Conservation (phyloP, 92 coral and sea anemone species). For the Zoanthus solanderi region DNA sequence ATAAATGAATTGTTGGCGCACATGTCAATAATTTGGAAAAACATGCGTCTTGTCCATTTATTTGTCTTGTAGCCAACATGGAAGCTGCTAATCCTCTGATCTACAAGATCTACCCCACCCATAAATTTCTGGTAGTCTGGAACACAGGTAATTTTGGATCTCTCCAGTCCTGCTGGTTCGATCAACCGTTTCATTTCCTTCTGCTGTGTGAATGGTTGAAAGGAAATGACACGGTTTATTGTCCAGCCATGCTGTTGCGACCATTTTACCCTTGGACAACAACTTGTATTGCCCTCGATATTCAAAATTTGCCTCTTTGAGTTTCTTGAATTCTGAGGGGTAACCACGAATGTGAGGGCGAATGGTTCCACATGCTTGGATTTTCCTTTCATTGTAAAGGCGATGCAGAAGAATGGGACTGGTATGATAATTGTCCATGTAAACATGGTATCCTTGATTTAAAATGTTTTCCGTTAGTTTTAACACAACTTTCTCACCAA, state of each 20-base stretch:
- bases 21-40: not conserved
- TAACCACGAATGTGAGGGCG: not conserved
- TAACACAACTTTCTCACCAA: not conserved
- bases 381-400: not conserved
- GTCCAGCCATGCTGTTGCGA: not conserved
- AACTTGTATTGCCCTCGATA: not conserved
- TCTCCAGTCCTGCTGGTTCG: slow-evolving; percentile 1
- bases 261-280: not conserved
- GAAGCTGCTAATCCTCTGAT: not conserved
- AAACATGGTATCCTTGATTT: slow-evolving; percentile 33
- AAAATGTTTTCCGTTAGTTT: slow-evolving; percentile 17
- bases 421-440: slow-evolving; percentile 21
- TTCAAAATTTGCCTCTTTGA: not conserved
- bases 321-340: not conserved
- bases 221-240: not conserved
- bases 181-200: not conserved
- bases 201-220: not conserved
- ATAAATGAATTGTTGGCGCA: not conserved
- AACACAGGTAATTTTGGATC: not conserved
- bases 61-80: not conserved
- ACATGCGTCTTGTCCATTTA: not conserved
- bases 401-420: slow-evolving; percentile 9
- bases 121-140: not conserved
- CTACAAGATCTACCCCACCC: not conserved
- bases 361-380: not conserved